Conservation (phyloP, 2,113 vertebrate genomes). For the Microcebus ravelobensis region DNA sequence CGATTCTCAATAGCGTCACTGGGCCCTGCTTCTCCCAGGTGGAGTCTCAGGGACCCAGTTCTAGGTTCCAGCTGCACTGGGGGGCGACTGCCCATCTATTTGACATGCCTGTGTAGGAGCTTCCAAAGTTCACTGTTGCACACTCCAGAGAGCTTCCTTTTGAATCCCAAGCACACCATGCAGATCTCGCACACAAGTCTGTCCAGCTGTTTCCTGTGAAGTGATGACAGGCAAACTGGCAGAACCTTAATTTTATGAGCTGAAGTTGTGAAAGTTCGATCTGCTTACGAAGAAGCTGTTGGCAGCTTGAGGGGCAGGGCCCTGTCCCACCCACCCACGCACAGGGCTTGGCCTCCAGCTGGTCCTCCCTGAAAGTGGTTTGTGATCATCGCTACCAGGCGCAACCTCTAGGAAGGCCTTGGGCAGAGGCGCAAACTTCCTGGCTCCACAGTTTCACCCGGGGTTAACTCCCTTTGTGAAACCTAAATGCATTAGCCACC, state of each 20-base stretch:
- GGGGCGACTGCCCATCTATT: background rate
- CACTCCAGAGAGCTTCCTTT: background rate
- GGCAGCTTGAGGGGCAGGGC: background rate
- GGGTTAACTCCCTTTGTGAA: background rate
- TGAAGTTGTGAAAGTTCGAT: background rate
- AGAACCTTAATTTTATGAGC: slow-evolving; percentile 1
- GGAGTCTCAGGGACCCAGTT: background rate
- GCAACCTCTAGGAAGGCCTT: background rate
- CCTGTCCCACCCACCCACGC: background rate
- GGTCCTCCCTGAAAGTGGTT: background rate
- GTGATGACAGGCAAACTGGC: background rate
- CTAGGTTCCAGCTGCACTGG: background rate
- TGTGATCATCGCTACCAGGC: background rate
- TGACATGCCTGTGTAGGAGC: background rate
- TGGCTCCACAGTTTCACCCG: background rate
- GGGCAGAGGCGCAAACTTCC: background rate
- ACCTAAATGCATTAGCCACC: background rate
- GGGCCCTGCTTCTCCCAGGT: background rate
- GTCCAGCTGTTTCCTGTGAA: background rate
- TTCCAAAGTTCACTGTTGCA: background rate
- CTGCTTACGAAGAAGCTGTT: background rate
- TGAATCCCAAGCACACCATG: background rate
- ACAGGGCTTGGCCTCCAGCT: background rate
- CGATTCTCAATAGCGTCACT: background rate
- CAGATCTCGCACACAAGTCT: slow-evolving; percentile 3